Base-by-base conservation (phyloP, 2,113 vertebrate genomes). In the Abramis brama region DNA sequence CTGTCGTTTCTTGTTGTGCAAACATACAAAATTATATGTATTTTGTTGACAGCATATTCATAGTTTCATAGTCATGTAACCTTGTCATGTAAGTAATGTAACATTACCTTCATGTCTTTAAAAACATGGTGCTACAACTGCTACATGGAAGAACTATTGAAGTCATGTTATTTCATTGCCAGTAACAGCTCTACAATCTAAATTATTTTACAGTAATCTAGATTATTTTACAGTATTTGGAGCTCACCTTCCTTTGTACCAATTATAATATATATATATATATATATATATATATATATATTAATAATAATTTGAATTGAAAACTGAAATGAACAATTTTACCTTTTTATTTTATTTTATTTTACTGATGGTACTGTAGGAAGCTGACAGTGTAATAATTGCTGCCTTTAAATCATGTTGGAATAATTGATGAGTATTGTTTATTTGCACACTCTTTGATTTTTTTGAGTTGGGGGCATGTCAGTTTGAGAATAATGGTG, bases 1-100 rank as follows among this genome's bases (percentile, higher is more conserved):
- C 78, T 78, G 88, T 15, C 50, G n/a, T 87, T 43, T 71, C 9
- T 70, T 88, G 60, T 45, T 92, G 89, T 92, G 89, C 88, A 93
- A 91, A 93, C 75, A 89, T 89, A 90, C 79, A 91, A 87, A 89
- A 90, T 86, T 85, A 83, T 5, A 75, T 0, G 70, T 30, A 79
- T 59, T 43, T 66, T 85, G 82, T 79, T 79, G 75, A 57, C 64
- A 70, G 33, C 21, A 85, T 64, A 78, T 68, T 50, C 60, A 64
- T 6, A 71, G 64, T 55, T 50, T 50, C 60, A 33, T 21, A 27
- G 25, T 33, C 6, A 57, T 57, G 52, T 8, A 57, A 57, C 52
- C 52, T 57, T 21, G 19, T 57, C 52, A 21, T 57, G 52, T 7
- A 55, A 52, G 50, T 79, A 43, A 50, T 21, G 23, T 45, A 66